Evolutionary conservation across 2,113 vertebrate species (phyloP).

Genomic region (Geococcyx californianus): DNA sequence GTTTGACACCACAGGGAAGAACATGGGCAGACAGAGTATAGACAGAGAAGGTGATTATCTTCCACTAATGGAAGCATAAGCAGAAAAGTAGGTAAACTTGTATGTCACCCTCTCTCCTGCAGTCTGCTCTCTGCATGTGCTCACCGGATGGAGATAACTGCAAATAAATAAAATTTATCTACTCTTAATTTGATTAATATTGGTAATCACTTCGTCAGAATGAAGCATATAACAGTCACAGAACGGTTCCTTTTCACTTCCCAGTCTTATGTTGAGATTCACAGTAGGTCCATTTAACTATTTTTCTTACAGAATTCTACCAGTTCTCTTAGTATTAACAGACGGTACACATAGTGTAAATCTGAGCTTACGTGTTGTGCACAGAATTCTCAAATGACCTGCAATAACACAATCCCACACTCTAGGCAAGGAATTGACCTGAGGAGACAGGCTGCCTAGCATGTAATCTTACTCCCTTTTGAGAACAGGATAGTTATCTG

Average conservation of each 20-base stretch:
- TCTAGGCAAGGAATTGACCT: not conserved
- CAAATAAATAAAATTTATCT: not conserved
- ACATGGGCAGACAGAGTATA: not conserved
- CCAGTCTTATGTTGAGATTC: not conserved
- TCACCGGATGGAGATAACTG: not conserved
- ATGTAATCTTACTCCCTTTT: not conserved
- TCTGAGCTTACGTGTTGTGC: not conserved
- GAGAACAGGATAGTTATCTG: not conserved
- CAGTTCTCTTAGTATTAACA: not conserved
- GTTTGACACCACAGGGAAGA: not conserved
- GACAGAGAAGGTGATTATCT: not conserved
- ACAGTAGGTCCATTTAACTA: not conserved
- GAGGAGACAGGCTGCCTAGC: not conserved
- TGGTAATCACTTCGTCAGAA: not conserved
- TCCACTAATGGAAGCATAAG: not conserved
- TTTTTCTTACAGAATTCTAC: not conserved
- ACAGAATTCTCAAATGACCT: not conserved
- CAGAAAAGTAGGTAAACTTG: not conserved
- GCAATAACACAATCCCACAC: not conserved
- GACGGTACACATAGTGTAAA: not conserved
- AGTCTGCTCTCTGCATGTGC: not conserved
- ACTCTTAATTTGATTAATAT: not conserved
- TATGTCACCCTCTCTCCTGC: not conserved
- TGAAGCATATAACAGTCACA: not conserved
- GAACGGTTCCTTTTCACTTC: not conserved